Evolutionary conservation across 1,140 invertebrate species (phyloP).

Genomic region (Ostrea edulis): DNA sequence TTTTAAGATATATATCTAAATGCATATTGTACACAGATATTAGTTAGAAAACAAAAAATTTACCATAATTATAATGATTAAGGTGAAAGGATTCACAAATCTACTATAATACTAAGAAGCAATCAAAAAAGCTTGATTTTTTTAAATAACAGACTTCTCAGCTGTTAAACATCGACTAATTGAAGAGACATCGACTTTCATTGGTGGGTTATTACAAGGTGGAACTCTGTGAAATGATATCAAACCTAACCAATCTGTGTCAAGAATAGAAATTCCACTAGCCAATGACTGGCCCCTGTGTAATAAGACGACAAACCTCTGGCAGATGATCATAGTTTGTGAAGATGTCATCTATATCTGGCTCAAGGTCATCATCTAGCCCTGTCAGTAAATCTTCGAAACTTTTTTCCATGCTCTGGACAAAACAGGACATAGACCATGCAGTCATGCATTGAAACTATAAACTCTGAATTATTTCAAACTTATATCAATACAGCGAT

Average conservation of each 20-base stretch:
- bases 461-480: neutral
- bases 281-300: neutral
- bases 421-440: constrained; percentile 35
- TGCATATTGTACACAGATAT: constrained; percentile 67
- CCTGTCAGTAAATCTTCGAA: constrained; percentile 58
- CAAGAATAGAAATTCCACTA: neutral
- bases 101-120: constrained; percentile 10
- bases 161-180: no score
- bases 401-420: constrained; percentile 57
- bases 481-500: neutral
- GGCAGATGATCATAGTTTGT: constrained; percentile 52
- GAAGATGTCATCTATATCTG: constrained; percentile 57
- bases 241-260: neutral
- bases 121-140: neutral
- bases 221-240: neutral
- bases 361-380: constrained; percentile 48
- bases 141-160: neutral
- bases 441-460: constrained; percentile 12
- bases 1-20: constrained; percentile 55
- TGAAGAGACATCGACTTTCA: no score
- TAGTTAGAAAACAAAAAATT: neutral
- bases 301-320: constrained; percentile 42
- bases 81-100: neutral
- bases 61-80: neutral
- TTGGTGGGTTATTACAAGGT: no score